Percentiles rank a stretch among this genome's conserved stretches.
Evolutionary conservation across 1,140 invertebrate genomes (phyloP).

Genomic region (Panagrolaimus sp.): DNA sequence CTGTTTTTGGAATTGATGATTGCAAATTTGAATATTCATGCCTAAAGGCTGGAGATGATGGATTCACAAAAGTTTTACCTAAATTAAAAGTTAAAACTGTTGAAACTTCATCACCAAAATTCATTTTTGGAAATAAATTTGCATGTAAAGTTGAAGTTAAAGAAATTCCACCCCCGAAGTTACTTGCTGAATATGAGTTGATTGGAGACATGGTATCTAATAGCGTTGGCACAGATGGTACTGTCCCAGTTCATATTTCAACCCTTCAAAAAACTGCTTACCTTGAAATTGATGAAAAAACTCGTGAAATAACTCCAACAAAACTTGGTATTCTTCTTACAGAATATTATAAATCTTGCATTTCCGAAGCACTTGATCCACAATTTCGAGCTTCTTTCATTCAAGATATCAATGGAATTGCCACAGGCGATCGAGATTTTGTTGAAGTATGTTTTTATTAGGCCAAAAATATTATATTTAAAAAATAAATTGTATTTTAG

Average conservation of each 20-base stretch:
- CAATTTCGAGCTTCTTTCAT: constrained; percentile 93
- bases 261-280: constrained; percentile 97
- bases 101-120: too few relatives aligned
- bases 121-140: too few relatives aligned
- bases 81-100: constrained; percentile 65
- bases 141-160: constrained; percentile 68
- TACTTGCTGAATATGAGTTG: constrained; percentile 90
- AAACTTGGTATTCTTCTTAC: constrained; percentile 84
- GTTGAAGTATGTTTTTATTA: constrained; percentile 54
- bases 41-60: constrained; percentile 67
- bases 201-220: constrained; percentile 98
- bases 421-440: constrained; percentile 79
- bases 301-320: constrained; percentile 53
- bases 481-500: too few relatives aligned
- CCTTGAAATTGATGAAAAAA: constrained; percentile 67
- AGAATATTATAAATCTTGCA: constrained; percentile 87
- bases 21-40: too few relatives aligned
- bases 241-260: constrained; percentile 96
- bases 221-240: constrained; percentile 95
- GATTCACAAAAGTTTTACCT: constrained; percentile 82
- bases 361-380: constrained; percentile 85
- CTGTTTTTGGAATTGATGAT: constrained; percentile 65
- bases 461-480: too few relatives aligned
- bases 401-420: constrained; percentile 87
- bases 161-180: constrained; percentile 73